These are phyloP conservation scores for Halcyon smyrnensis DNA, from an alignment of 2,797 vertebrate genomes.

Conservation along the genomic window DNA sequence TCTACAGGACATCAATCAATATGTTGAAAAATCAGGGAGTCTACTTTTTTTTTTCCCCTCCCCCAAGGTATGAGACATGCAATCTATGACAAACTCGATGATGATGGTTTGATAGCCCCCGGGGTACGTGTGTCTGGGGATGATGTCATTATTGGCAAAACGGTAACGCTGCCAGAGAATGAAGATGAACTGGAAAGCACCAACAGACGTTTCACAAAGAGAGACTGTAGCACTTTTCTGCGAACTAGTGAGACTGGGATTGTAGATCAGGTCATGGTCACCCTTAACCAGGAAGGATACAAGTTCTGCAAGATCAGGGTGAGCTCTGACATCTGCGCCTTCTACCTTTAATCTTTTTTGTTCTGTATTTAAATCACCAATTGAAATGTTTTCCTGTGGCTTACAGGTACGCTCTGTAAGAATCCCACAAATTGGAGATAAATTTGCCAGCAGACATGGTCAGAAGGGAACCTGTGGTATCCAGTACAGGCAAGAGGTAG, in stretches of 20 bases:
- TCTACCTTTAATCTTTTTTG: neutral
- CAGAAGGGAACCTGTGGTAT: conserved; percentile 99
- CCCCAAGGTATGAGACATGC: conserved; percentile 94
- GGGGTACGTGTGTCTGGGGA: conserved; percentile 97
- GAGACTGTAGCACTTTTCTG: conserved; percentile 97
- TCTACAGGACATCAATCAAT: neutral
- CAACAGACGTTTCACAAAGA: conserved; percentile 93
- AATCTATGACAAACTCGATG: conserved; percentile 97
- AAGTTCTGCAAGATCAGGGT: conserved; percentile 99
- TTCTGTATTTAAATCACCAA: neutral
- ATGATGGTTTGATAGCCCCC: conserved; percentile 95
- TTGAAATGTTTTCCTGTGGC: neutral
- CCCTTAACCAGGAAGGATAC: conserved; percentile 98
- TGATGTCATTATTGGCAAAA: conserved; percentile 98
- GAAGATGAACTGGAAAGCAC: conserved; percentile 95
- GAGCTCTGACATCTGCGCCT: conserved; percentile 7
- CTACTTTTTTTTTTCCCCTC: neutral
- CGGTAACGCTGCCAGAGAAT: conserved; percentile 93
- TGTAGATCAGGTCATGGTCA: conserved; percentile 99
- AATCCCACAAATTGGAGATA: conserved; percentile 98
- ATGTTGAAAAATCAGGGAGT: neutral
- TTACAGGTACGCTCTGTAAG: conserved; percentile 94
- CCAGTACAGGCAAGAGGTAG: conserved; percentile 97
- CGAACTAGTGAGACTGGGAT: conserved; percentile 97
- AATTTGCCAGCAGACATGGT: conserved; percentile 97